Base-by-base conservation (phyloP, 2,888 invertebrate species). In the Caenorhabditis zanzibari region DNA sequence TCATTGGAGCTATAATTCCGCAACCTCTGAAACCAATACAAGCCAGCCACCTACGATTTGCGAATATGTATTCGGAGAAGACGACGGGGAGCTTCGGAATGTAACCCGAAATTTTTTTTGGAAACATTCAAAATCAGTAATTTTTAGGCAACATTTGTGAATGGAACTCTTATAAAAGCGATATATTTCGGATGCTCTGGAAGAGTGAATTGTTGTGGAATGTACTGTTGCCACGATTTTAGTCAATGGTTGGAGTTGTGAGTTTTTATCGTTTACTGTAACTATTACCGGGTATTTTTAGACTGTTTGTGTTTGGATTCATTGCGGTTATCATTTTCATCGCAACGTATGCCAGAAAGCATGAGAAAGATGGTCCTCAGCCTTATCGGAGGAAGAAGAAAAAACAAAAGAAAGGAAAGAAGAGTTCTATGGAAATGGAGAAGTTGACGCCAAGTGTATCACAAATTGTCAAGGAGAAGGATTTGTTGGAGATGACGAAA, bases 181-280 rank as follows among this genome's bases (percentile, higher is more conserved):
- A 52, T 77, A 1, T 77, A 49, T 54, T 77, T 77, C 22, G 54
- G 63, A 9, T 77, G 77, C 35, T 1, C 52, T 22, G 77, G 77
- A 63, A 52, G 10, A 44, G 77, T 77, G 16, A 63, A 69, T 22
- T 77, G 77, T 22, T 77, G 77, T 47, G 77, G 77, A 32, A 77
- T 77, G 77, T 77, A 80, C 22, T 72, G 79, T 22, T 80, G 79
- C 22, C 72, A 72, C 26, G 72, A 72, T n/a, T 72, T 72, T 28
- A 28, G 66, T 16, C 68, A 74, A 38, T 68, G 69, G 61, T 69
- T 61, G 47, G 68, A 81, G 14, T 22, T 81, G 77, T 81, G n/a
- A 68, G 54, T 16, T 24, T 52, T 41, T n/a, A 28, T 28, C 32
- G 5, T 12, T 12, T 2, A 10, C 6, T 19, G n/a, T 1, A 47